These are phyloP conservation scores for Macrosteles quadrilineatus DNA, from an alignment of 1,140 invertebrate species.

Conservation along the genomic window DNA sequence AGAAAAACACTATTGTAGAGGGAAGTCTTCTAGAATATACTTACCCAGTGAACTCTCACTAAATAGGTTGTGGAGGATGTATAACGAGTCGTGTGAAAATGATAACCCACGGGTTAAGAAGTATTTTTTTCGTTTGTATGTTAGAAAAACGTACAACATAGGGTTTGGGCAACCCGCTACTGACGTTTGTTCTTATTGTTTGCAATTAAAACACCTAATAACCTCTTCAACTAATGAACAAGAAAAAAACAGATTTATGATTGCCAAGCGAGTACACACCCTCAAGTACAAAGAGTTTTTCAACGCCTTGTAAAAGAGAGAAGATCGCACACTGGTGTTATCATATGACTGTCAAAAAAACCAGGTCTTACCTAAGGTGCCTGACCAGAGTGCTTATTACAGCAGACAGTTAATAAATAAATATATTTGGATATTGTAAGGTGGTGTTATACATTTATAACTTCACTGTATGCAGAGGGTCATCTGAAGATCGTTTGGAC, in stretches of 20 bases:
- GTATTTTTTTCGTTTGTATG: neutral
- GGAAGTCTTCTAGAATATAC: neutral
- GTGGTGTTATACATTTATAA: constrained; percentile 50
- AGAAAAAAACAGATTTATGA: constrained; percentile 36
- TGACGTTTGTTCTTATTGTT: constrained; percentile 39
- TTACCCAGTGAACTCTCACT: neutral
- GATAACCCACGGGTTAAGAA: neutral
- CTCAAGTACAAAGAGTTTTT: constrained; percentile 44
- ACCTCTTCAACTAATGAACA: constrained; percentile 31
- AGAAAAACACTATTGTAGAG: neutral
- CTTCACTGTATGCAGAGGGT: constrained; percentile 45
- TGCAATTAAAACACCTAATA: constrained; percentile 31
- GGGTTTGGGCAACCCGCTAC: constrained; percentile 37
- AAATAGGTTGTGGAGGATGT: neutral
- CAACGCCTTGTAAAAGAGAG: constrained; percentile 38
- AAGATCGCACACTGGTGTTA: constrained; percentile 38
- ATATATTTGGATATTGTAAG: too few relatives aligned
- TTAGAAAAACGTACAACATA: constrained; percentile 33
- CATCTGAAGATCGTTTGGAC: constrained; percentile 42
- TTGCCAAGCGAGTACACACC: constrained; percentile 38
- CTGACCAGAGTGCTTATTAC: constrained; percentile 47
- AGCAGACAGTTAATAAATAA: constrained; percentile 42
- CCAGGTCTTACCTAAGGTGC: constrained; percentile 43
- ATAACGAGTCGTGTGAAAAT: neutral
- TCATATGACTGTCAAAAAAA: constrained; percentile 51